Base-by-base conservation (phyloP, 2,888 invertebrate species). In the Melangyna quadrimaculata region DNA sequence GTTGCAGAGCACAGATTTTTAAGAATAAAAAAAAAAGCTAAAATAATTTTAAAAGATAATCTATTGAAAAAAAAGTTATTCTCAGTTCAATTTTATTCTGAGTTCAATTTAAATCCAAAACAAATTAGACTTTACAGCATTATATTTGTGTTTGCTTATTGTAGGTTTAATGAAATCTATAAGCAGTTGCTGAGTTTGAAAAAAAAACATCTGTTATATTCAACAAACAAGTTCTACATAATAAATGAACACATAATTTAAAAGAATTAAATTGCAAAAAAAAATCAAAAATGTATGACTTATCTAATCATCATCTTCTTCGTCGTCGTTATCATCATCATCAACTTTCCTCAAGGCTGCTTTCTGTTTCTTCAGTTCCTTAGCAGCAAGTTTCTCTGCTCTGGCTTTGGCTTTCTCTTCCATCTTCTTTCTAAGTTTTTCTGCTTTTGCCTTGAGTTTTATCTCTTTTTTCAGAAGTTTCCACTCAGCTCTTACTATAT, bases 361-460 rank as follows among this genome's bases (percentile, higher is more conserved):
- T 14, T 59, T 51, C 27, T 55, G 70, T 51, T 74, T 83, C 27
- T 70, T 74, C 9, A 22, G 17, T 12, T 57, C 22, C 14, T 79
- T 79, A 1, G 71, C 32, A 12, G 79, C 88, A 79, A 27, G 53
- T 10, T 67, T 87, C 24, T 70, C 48, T 32, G 69, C 72, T 10
- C 72, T n/a, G 1, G 63, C 63, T 37, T 69, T 75, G 1, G 72
- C 79, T 35, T 84, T 84, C 4, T 63, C 61, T 35, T 67, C 71
- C 59, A 80, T 19, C 14, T 80, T 84, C 3, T 32, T 63, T 12
- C 53, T 74, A n/a, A 57, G 65, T 32, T 79, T 84, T 24, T 75
- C 65, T 24, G 35, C 71, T 45, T 71, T 83, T 3, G 27, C 55
- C 10, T 70, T 69, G 9, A 10, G 9, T 65, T 79, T 83, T 0